phyloP scores from a whole-genome alignment of 2,113 vertebrate genomes.

The Mohoua ochrocephala region DNA sequence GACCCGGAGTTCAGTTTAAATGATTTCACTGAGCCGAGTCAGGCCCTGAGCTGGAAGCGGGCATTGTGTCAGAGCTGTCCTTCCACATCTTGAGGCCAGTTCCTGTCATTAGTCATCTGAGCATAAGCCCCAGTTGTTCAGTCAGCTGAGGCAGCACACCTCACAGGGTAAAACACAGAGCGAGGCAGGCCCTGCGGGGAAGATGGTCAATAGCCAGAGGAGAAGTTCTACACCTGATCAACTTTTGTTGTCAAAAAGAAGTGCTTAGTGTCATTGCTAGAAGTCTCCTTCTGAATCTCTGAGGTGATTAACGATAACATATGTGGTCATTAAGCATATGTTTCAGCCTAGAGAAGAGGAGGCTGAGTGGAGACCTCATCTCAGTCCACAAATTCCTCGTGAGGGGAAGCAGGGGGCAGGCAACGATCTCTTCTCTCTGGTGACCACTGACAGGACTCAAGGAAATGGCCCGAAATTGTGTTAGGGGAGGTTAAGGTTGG shows the following conservation, averaged over 20 bases:
- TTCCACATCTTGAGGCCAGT: not conserved
- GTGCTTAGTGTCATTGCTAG: not conserved
- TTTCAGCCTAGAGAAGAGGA: not conserved
- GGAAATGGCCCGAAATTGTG: not conserved
- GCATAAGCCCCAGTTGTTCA: not conserved
- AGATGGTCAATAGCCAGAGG: not conserved
- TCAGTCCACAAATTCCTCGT: not conserved
- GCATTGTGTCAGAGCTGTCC: not conserved
- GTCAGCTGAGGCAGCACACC: not conserved
- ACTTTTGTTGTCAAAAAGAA: not conserved
- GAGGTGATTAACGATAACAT: not conserved
- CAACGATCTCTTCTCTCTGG: not conserved
- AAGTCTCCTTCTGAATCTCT: not conserved
- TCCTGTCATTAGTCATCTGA: not conserved
- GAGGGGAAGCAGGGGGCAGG: not conserved
- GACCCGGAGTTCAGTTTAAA: not conserved
- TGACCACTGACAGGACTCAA: too few species aligned
- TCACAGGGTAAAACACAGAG: not conserved
- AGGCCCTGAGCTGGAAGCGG: not conserved
- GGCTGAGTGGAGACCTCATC: not conserved
- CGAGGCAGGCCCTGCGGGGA: not conserved
- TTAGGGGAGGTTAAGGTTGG: not conserved
- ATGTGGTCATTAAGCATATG: not conserved
- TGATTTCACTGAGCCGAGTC: not conserved
- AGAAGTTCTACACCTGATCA: not conserved